These are phyloP conservation scores for Lagodon rhomboides DNA, from an alignment of 2,797 vertebrate genomes.

Conservation along the genomic window DNA sequence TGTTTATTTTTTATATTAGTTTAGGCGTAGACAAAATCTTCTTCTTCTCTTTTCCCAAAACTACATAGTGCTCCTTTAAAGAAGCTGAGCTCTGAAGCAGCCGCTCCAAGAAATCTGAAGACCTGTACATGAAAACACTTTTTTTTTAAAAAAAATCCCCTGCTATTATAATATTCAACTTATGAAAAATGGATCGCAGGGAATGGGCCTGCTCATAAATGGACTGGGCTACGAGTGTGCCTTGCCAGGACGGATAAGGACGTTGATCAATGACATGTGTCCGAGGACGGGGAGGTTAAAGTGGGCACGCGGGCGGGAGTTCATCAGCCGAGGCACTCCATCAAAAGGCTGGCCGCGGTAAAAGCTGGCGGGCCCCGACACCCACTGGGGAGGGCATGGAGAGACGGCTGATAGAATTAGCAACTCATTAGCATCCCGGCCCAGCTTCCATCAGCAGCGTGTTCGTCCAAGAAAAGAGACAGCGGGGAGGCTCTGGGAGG, in stretches of 20 bases:
- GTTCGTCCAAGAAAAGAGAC: constrained; percentile 60
- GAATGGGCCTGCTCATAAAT: constrained; percentile 42
- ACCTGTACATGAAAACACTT: constrained; percentile 14
- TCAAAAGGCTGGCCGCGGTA: constrained; percentile 68
- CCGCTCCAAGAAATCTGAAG: constrained; percentile 8
- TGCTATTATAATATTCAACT: constrained; percentile 31
- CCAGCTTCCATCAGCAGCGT: constrained; percentile 62
- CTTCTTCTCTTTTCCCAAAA: too few relatives aligned
- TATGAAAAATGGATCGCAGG: constrained; percentile 46
- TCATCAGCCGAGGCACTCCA: constrained; percentile 70
- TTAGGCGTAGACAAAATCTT: too few relatives aligned
- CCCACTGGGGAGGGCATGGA: constrained; percentile 58
- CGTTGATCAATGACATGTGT: constrained; percentile 62
- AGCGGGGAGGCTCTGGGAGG: constrained; percentile 17
- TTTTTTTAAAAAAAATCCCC: not conserved
- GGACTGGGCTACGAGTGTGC: constrained; percentile 29
- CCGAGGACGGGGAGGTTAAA: constrained; percentile 68
- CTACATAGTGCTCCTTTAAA: too few relatives aligned
- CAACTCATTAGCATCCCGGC: constrained; percentile 78
- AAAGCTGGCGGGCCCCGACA: constrained; percentile 59
- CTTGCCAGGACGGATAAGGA: constrained; percentile 46
- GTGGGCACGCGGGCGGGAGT: constrained; percentile 61
- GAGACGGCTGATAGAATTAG: constrained; percentile 77
- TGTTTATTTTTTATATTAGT: too few relatives aligned
- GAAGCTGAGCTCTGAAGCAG: not conserved